These are phyloP conservation scores for Halocaridina rubra DNA, from an alignment of 2,888 invertebrate species.

Conservation along the genomic window DNA sequence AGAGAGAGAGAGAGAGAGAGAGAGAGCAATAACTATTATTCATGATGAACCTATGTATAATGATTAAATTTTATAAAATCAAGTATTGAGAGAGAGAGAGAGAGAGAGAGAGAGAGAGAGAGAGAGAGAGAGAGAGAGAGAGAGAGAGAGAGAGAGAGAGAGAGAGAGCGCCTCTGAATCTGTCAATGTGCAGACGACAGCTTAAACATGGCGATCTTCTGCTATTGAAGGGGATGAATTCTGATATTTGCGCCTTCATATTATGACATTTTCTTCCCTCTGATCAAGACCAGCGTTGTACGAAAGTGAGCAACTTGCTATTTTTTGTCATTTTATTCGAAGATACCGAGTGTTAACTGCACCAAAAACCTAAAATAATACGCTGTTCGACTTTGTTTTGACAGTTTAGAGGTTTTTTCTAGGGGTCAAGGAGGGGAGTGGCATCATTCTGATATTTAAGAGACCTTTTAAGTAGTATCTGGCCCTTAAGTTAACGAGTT, in stretches of 20 bases:
- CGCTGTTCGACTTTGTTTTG: slow-evolving; percentile 7
- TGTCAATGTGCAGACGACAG: slow-evolving; percentile 35
- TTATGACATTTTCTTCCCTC: slow-evolving; percentile 41
- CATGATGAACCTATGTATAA: no score
- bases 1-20: no score
- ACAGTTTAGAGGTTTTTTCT: neutral
- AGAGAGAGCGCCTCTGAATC: neutral
- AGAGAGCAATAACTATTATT: no score
- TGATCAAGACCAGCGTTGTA: slow-evolving; percentile 3
- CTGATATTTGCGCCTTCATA: slow-evolving; percentile 22
- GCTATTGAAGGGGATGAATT: slow-evolving; percentile 27
- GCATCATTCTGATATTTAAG: no score
- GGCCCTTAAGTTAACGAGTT: no score
- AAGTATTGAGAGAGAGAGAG: no score
- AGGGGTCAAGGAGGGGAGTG: slow-evolving; percentile 15
- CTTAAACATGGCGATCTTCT: slow-evolving; percentile 31
- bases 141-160: neutral
- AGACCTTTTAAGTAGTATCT: no score
- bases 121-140: neutral
- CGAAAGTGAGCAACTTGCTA: slow-evolving; percentile 40
- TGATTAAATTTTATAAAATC: no score
- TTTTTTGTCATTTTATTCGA: no score
- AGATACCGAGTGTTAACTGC: no score
- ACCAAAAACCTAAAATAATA: no score
- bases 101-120: neutral